These are phyloP conservation scores for Drosophila cardini DNA, from an alignment of 1,140 invertebrate genomes.

Conservation along the genomic window DNA sequence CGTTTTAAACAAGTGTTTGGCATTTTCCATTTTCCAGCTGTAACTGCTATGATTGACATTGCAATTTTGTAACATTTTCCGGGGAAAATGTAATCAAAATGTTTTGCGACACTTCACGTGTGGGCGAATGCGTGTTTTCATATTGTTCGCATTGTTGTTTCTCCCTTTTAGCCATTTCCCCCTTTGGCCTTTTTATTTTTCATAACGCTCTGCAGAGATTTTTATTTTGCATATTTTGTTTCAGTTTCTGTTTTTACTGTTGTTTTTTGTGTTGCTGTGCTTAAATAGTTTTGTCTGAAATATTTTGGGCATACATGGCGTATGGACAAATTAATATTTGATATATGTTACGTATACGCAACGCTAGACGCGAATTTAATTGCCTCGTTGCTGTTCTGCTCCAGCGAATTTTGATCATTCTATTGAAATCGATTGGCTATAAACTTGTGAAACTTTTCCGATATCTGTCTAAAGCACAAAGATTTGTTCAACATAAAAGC, in stretches of 20 bases:
- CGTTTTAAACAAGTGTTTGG: background rate
- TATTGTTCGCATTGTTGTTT: conserved; percentile 54
- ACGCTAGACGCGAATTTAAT: conserved; percentile 7
- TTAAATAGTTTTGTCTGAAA: conserved; percentile 30
- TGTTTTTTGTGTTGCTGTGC: background rate
- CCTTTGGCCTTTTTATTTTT: conserved; percentile 19
- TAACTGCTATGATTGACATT: conserved; percentile 24
- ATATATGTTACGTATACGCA: conserved; percentile 14
- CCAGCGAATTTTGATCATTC: background rate
- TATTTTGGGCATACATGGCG: conserved; percentile 3
- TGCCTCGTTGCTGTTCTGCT: background rate
- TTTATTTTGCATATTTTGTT: conserved; percentile 21
- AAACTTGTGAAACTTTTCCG: background rate
- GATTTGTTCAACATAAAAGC: too few relatives aligned
- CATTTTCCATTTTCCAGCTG: background rate
- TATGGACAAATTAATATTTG: conserved; percentile 28
- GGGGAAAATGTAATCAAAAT: conserved; percentile 36
- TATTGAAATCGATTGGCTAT: background rate
- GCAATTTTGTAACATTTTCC: conserved; percentile 39
- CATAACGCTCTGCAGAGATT: conserved; percentile 11
- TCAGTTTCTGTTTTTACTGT: background rate
- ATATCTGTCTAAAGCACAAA: background rate
- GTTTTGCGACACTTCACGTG: conserved; percentile 17
- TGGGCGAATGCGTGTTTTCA: conserved; percentile 34
- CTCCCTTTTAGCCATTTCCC: conserved; percentile 44